A percentile compares a stretch with the other conserved stretches of the same genome.
phyloP scores from a whole-genome alignment of 2,113 vertebrate species.

The Cephalopholis sonnerati region DNA sequence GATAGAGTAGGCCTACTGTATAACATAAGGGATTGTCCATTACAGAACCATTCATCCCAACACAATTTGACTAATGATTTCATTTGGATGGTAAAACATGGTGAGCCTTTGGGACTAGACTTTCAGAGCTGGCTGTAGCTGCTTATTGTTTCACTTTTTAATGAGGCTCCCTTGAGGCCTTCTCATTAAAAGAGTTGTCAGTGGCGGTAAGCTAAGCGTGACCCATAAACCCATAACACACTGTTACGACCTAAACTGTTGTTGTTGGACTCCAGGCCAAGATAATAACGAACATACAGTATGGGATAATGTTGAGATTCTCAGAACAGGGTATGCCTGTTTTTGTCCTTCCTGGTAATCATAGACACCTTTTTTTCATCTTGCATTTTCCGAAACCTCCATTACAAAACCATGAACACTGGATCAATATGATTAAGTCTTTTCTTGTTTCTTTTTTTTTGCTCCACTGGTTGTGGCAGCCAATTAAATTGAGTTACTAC shows the following conservation, averaged over 20 bases:
- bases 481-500: constrained; percentile 69
- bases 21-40: constrained; percentile 14
- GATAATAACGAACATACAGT: constrained; percentile 23
- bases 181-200: constrained; percentile 61
- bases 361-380: constrained; percentile 23
- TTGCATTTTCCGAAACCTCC: constrained; percentile 28
- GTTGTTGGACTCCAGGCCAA: constrained; percentile 40
- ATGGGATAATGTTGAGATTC: not conserved
- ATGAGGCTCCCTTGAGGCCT: constrained; percentile 44
- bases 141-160: constrained; percentile 50
- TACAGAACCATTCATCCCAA: constrained; percentile 26
- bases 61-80: constrained; percentile 30
- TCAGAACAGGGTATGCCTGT: not conserved
- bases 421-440: constrained; percentile 65
- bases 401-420: constrained; percentile 52
- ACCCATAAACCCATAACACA: constrained; percentile 43
- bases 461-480: constrained; percentile 57
- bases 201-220: constrained; percentile 38
- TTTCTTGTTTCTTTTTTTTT: constrained; percentile 43
- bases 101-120: constrained; percentile 18
- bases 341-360: constrained; percentile 11
- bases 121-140: constrained; percentile 15
- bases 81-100: constrained; percentile 38
- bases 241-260: constrained; percentile 39
- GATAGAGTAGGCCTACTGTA: not conserved